Base-by-base conservation (phyloP, 2,888 invertebrate species). In the Tolmerus cingulatus region DNA sequence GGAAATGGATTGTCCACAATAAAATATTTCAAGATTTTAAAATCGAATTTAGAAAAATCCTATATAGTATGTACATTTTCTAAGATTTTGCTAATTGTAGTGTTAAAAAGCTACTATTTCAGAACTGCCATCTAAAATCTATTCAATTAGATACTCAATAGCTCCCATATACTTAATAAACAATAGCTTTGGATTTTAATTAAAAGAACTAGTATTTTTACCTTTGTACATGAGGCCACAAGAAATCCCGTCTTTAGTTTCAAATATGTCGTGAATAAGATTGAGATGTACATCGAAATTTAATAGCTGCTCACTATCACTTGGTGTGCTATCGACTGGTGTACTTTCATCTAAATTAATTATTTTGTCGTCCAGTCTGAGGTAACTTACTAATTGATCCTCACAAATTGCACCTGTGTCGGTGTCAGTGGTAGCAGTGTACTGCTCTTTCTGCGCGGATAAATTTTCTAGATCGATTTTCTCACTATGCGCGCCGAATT, bases 211-310 rank as follows among this genome's bases (percentile, higher is more conserved):
- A 9, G 12, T 12, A 43, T 43, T 43, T 46, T 57, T 89, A 91
- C 91, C 90, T 88, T 90, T 90, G 88, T 91, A 91, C 87, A 90
- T 89, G 30, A 91, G 88, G 86, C 91, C 91, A 85, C 90, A 90
- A 84, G 90, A 90, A 78, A 91, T 89, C 85, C 90, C 90, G 14
- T 89, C 89, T n/a, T 88, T 85, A n/a, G 90, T 90, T 86, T 90
- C 90, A 87, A 91, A 91, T 87, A 90, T 86, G 77, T 91, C 90
- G 88, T 91, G 91, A 76, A 88, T 89, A 88, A 91, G 88, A 86
- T 90, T 89, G 78, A 91, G 86, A 86, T 90, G 88, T 34, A 91
- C 90, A 87, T 89, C 88, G 87, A 46, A 86, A 87, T 66, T 87
- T 74, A 37, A 40, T 14, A 76, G 9, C 30, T 79, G 51, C 19